phyloP scores from a whole-genome alignment of 2,888 invertebrate genomes.

The Pemphredon lugubris region DNA sequence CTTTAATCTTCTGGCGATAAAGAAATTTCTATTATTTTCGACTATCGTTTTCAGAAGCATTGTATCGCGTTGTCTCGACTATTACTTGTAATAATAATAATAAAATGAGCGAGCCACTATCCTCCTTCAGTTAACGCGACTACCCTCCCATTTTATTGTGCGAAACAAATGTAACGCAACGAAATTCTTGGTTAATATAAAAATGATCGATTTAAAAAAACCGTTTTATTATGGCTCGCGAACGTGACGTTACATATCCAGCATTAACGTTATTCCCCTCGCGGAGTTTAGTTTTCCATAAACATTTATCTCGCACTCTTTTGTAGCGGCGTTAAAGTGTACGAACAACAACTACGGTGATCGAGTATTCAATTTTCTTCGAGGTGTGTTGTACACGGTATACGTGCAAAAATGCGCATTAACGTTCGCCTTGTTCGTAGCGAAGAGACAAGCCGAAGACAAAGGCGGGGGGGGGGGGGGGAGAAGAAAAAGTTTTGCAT shows the following conservation, averaged over 20 bases:
- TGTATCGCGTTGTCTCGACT: too few relatives aligned
- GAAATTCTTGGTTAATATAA: background rate
- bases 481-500: constrained; percentile 14
- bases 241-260: background rate
- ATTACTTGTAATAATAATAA: too few relatives aligned
- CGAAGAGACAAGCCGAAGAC: constrained; percentile 6
- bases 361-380: constrained; percentile 10
- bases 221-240: background rate
- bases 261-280: too few relatives aligned
- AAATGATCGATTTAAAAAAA: background rate
- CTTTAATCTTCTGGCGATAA: too few relatives aligned
- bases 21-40: too few relatives aligned
- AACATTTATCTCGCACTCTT: background rate
- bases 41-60: too few relatives aligned
- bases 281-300: too few relatives aligned
- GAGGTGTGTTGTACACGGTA: too few relatives aligned
- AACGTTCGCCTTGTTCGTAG: background rate
- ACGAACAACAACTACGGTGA: background rate
- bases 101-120: too few relatives aligned
- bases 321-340: background rate
- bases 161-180: background rate
- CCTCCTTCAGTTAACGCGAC: too few relatives aligned
- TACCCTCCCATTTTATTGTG: too few relatives aligned
- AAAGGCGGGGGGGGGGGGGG: background rate
- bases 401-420: constrained; percentile 9